phyloP scores from a whole-genome alignment of 2,888 invertebrate genomes.

The Gerosis bhagava region DNA sequence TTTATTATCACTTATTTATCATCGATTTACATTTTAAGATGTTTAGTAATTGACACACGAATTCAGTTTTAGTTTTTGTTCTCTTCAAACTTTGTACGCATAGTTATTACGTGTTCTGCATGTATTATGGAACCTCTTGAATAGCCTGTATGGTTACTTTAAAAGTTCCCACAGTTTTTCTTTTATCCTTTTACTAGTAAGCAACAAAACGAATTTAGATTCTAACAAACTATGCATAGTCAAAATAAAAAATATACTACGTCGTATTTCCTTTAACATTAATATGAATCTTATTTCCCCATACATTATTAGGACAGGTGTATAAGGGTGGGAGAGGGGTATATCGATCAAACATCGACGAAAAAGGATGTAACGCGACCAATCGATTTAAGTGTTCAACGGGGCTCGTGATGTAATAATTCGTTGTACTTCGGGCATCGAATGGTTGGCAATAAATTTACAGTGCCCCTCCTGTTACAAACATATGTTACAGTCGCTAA shows the following conservation, averaged over 20 bases:
- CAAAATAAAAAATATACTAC: neutral
- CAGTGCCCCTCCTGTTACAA: conserved; percentile 54
- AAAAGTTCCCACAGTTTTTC: too few species aligned
- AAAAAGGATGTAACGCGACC: conserved; percentile 20
- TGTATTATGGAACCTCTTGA: too few species aligned
- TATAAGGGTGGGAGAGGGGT: conserved; percentile 9
- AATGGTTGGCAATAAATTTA: conserved; percentile 57
- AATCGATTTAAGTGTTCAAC: conserved; percentile 57
- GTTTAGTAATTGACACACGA: too few species aligned
- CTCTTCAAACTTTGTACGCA: too few species aligned
- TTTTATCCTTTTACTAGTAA: too few species aligned
- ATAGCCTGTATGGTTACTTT: too few species aligned
- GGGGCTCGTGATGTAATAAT: conserved; percentile 63
- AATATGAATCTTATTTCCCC: neutral
- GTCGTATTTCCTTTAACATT: neutral
- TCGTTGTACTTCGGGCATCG: conserved; percentile 56
- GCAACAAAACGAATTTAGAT: too few species aligned
- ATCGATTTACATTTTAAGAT: too few species aligned
- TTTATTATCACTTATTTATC: too few species aligned
- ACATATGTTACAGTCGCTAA: conserved; percentile 62
- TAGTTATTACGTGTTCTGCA: too few species aligned
- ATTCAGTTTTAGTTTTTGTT: too few species aligned
- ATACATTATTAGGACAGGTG: conserved; percentile 8
- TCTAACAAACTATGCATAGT: too few species aligned
- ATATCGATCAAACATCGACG: conserved; percentile 18